Evolutionary conservation across 2,113 vertebrate genomes (phyloP), one percentile per base, ranked within the genome.

Genomic region (Chloroceryle aenea): DNA sequence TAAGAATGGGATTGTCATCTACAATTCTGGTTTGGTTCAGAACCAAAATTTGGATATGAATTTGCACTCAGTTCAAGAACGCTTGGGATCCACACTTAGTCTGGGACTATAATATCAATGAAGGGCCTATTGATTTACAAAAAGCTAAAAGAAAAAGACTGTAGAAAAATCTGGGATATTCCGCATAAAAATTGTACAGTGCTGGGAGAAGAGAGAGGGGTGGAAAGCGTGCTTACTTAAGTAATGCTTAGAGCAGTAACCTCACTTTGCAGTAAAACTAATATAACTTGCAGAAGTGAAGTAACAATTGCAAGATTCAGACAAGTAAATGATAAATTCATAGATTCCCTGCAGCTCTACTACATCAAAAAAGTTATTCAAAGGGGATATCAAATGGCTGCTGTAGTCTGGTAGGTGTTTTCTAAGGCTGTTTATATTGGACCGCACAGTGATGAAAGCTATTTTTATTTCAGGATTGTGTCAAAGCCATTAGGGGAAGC

Each of bases 361-460:
- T 85, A 32, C 10, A 91, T 61, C 12, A 75, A 81, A 69, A 72
- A 43, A 4, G 7, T 43, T 89, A 29, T 36, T 52, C 86, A 72
- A 74, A 89, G 77, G 67, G 62, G 22, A 38, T 95, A 84, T 92
- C 86, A 78, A 43, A 36, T 87, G 26, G 12, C 66, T 92, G 34
- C 77, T 92, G 47, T 56, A 94, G 30, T 77, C 64, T 92, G 89
- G 52, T 91, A 89, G 68, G 50, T 89, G 52, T 48, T 94, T 86
- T 83, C 45, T 20, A 34, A 36, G 63, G 29, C 40, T 90, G 9
- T 95, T 96, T 93, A 12, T 75, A n/a, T 20, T 94, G 89, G 91
- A 89, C 40, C 85, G 26, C 8, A 12, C 32, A 48, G 52, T 26
- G 47, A 61, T 64, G 56, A 90, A 95, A 94, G 32, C 55, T 82